Conservation (phyloP, 2,888 invertebrate species). For the Cordylochernes scorpioides region DNA sequence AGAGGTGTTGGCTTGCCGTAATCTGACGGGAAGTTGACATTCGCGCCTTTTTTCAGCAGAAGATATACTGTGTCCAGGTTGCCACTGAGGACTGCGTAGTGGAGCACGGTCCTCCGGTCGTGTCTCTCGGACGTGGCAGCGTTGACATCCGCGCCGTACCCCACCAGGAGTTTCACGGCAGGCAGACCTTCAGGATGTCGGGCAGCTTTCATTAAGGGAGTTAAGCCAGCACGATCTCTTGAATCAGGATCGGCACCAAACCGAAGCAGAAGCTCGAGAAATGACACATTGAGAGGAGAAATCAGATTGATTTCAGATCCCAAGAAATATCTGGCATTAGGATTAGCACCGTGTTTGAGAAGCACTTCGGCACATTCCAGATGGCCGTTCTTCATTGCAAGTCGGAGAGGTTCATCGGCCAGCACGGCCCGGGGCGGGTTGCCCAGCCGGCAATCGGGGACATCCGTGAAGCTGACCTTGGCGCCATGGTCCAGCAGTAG, state of each 20-base stretch:
- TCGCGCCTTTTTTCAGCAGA: slow-evolving; percentile 52
- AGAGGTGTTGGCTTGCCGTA: slow-evolving; percentile 48
- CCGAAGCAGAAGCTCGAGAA: slow-evolving; percentile 47
- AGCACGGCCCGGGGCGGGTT: slow-evolving; percentile 14
- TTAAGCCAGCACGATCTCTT: slow-evolving; percentile 55
- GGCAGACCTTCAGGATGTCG: slow-evolving; percentile 46
- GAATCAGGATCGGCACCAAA: slow-evolving; percentile 70
- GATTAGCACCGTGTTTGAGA: slow-evolving; percentile 57
- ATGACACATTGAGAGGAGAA: slow-evolving; percentile 43
- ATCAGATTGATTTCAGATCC: slow-evolving; percentile 69
- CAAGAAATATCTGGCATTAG: slow-evolving; percentile 71
- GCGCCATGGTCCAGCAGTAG: slow-evolving; percentile 47
- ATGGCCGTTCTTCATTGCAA: slow-evolving; percentile 63
- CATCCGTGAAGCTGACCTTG: slow-evolving; percentile 37
- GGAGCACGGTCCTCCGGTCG: slow-evolving; percentile 51
- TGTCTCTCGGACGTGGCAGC: slow-evolving; percentile 57
- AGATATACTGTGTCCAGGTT: slow-evolving; percentile 39
- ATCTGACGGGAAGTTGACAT: slow-evolving; percentile 32
- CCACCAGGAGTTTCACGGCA: slow-evolving; percentile 42
- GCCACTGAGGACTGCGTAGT: slow-evolving; percentile 59
- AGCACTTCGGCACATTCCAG: slow-evolving; percentile 34
- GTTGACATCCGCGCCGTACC: slow-evolving; percentile 59
- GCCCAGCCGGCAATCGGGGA: slow-evolving; percentile 12
- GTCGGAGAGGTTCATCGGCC: slow-evolving; percentile 52
- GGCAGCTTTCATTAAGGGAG: slow-evolving; percentile 71